Evolutionary conservation across 1,140 invertebrate genomes (phyloP), one percentile per base, ranked within the genome.

Genomic region (Neuroterus valhalla): DNA sequence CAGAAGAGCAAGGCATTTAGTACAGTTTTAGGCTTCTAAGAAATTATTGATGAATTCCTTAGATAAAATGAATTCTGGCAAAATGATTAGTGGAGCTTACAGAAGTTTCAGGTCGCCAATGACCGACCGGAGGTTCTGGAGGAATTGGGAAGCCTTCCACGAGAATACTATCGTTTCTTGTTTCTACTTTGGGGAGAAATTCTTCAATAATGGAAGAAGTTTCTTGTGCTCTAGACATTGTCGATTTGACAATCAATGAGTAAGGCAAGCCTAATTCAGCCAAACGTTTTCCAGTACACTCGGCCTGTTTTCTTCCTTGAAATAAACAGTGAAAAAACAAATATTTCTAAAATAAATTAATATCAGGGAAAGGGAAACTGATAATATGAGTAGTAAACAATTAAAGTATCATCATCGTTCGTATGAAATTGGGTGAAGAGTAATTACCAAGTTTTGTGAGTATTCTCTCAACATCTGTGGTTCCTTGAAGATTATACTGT

Each of bases 71-170:
- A 38, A 38, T 6, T 38, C 31, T 75, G 31, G 17, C 2, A 4
- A 48, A 48, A 3, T 62, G 26, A 15, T 62, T 62, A 3, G 10
- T 38, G 23, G 15, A 2, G 12, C 91, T 92, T 91, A 97, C 96
- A 90, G 93, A 91, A 82, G 90, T 88, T 85, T 96, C 96, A 1
- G 97, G 95, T 85, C 92, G 94, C 97, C 97, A 99, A 82, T 93
- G 92, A 2, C 94, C 94, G 0, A 95, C 91, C 0, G 96, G 95
- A 2, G 98, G 98, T 83, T 99, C 98, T 0, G 97, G 97, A 8
- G 97, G 97, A 82, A 98, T 94, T 0, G 98, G 98, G 1, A 96
- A 96, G 8, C 98, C 99, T 84, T 96, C 93, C n/a, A 99, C 87
- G 48, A 98, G 90, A 74, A 94, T 92, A 84, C 94, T 94, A 78